Base-by-base conservation (phyloP, 2,888 invertebrate genomes). In the Xestia sexstrigata region DNA sequence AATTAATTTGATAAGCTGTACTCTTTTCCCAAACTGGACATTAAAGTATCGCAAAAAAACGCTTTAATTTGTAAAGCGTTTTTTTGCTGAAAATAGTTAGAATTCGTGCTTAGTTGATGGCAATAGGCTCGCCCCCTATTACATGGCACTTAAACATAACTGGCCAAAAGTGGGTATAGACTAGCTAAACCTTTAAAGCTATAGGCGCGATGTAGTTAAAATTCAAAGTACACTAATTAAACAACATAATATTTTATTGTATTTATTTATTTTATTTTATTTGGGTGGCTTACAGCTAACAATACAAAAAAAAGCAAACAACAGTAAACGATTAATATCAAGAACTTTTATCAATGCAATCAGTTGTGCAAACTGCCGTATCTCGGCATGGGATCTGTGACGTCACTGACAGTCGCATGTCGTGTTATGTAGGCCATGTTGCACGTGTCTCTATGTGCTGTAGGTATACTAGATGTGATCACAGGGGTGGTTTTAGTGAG, bases 321-420 rank as follows among this genome's bases (percentile, higher is more conserved):
- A 62, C 15, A 58, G 8, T 65, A 6, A 30, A 58, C 47, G 47
- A 42, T 58, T 30, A 47, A 60, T 60, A 60, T n/a, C 47, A 20
- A 15, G 15, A 63, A 79, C 26, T 39, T 55, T 65, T 52, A 79
- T 52, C 49, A 23, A 55, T 55, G 63, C 49, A 66, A 79, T 71
- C 71, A 71, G 58, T 42, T 58, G 42, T 42, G 30, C 58, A 66
- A 58, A 58, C 49, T 20, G 2, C 45, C 8, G 26, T 72, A 79
- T 65, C 79, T 65, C 8, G n/a, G 20, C 20, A 20, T 13, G 7
- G 35, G 20, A 78, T 79, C 80, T 47, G 35, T 42, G 35, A 66
- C 65, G 65, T 42, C 49, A 72, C 47, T 49, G 30, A 52, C 17
- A 70, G 30, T 35, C 30, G 47, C 30, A 35, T 69, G 30, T 42